Evolutionary conservation across 2,888 invertebrate species (phyloP).

Genomic region (Lypha dubia): DNA sequence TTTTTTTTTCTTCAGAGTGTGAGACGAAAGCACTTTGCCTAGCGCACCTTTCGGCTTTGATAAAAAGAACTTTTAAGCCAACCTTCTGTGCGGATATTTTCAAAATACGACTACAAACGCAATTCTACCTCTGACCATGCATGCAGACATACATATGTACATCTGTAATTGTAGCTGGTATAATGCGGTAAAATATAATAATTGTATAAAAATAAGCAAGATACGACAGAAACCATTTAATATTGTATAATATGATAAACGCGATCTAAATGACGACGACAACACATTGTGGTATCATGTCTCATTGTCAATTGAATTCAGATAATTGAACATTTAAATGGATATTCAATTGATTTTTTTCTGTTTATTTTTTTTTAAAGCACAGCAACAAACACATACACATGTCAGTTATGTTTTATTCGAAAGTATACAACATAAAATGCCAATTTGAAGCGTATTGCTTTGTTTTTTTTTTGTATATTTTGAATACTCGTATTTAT

Average conservation of each 20-base stretch:
- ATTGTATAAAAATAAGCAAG: conserved; percentile 43
- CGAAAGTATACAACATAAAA: conserved; percentile 39
- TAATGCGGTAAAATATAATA: conserved; percentile 49
- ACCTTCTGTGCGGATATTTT: background rate
- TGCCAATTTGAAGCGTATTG: conserved; percentile 46
- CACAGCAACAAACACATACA: background rate
- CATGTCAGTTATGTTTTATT: conserved; percentile 41
- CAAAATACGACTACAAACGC: too few species aligned
- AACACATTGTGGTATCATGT: conserved; percentile 67
- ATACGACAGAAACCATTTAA: conserved; percentile 59
- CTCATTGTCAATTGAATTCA: conserved; percentile 70
- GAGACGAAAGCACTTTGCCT: too few species aligned
- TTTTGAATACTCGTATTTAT: too few species aligned
- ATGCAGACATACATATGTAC: too few species aligned
- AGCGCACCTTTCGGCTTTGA: background rate
- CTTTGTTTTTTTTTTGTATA: background rate
- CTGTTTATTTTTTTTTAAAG: background rate
- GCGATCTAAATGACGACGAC: conserved; percentile 71
- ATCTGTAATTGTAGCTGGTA: conserved; percentile 41
- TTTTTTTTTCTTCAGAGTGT: too few species aligned
- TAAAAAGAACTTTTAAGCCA: conserved; percentile 3
- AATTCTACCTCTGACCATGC: background rate
- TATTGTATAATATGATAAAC: conserved; percentile 68
- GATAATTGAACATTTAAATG: conserved; percentile 72
- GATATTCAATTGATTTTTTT: conserved; percentile 65